Percentiles rank a stretch among this genome's conserved stretches.
These are phyloP conservation scores for Drosophila mauritiana DNA, from an alignment of 1,140 invertebrate species.

Conservation along the genomic window DNA sequence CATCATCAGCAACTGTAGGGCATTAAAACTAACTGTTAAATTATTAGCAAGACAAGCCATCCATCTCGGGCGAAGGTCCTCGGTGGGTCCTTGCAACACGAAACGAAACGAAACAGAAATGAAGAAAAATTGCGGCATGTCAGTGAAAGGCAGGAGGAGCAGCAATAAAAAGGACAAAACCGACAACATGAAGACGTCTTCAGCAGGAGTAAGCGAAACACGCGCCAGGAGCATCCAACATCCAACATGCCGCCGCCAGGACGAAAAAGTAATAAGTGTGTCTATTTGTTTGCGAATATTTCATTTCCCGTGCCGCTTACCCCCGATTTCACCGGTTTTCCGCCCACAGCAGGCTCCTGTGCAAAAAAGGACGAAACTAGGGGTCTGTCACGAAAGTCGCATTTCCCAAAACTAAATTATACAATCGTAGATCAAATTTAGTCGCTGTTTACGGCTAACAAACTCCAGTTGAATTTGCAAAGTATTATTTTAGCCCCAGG, in stretches of 20 bases:
- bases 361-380: constrained; percentile 22
- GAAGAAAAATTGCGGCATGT: constrained; percentile 81
- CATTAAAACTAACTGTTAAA: constrained; percentile 80
- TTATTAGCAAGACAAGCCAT: constrained; percentile 78
- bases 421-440: constrained; percentile 45
- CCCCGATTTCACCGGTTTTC: constrained; percentile 6
- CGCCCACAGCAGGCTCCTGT: constrained; percentile 19
- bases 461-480: constrained; percentile 25
- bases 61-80: constrained; percentile 52
- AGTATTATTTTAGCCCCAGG: constrained; percentile 5
- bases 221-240: constrained; percentile 75
- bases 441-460: constrained; percentile 16
- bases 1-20: constrained; percentile 43
- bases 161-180: constrained; percentile 71
- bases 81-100: constrained; percentile 40
- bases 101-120: constrained; percentile 46
- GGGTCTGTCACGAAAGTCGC: constrained; percentile 36
- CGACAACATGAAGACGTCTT: constrained; percentile 75
- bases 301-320: constrained; percentile 74
- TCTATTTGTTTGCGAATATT: constrained; percentile 82
- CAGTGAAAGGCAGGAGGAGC: constrained; percentile 75
- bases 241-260: constrained; percentile 61
- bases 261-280: constrained; percentile 81
- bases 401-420: constrained; percentile 37
- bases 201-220: constrained; percentile 67